Conservation (phyloP, 2,888 invertebrate genomes). For the Athalia rosae region DNA sequence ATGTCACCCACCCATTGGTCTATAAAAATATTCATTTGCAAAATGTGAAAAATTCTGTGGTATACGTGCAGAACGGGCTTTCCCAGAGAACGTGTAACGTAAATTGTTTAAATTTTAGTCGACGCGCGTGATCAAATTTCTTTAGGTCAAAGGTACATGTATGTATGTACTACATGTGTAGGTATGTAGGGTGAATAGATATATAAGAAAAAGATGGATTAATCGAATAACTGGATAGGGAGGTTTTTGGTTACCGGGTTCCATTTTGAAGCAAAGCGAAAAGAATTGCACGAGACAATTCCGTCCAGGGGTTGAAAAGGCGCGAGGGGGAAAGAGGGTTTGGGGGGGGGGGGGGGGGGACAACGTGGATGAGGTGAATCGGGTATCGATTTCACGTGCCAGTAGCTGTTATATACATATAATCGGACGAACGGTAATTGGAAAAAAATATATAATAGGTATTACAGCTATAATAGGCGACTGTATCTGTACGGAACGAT, state of each 20-base stretch:
- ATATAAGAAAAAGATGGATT: neutral
- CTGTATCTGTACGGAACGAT: neutral
- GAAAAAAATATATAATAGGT: neutral
- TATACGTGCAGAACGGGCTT: no score
- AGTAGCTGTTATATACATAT: neutral
- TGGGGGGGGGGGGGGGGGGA: no score
- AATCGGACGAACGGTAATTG: constrained; percentile 14
- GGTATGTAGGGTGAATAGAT: neutral
- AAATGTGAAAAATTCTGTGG: no score
- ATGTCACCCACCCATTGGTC: no score
- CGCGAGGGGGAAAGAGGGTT: neutral
- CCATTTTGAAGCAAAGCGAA: neutral
- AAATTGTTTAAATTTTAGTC: no score
- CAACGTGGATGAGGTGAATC: no score
- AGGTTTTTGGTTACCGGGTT: neutral
- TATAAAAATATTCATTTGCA: no score
- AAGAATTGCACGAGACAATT: constrained; percentile 17
- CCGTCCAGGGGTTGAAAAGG: neutral
- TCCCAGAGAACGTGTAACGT: no score
- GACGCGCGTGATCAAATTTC: no score
- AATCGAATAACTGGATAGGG: neutral
- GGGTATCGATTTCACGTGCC: constrained; percentile 2
- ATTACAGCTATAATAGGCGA: neutral
- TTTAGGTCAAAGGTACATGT: no score
- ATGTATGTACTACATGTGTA: no score